Percentiles rank a stretch among this genome's conserved stretches.
Evolutionary conservation across 2,888 invertebrate species (phyloP).

Genomic region (Doris montereyensis): DNA sequence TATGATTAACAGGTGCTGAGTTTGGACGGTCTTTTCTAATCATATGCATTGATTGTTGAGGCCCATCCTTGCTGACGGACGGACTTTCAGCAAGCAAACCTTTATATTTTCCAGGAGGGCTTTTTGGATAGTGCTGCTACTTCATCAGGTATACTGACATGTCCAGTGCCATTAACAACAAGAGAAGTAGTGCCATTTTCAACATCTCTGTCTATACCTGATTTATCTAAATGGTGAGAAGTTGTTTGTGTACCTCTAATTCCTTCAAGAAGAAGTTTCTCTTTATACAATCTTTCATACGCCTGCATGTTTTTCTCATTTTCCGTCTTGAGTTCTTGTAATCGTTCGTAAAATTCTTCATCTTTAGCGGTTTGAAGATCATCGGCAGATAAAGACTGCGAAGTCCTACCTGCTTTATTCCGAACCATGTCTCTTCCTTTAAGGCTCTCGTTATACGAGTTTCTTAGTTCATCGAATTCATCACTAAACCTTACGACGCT

Average conservation of each 20-base stretch:
- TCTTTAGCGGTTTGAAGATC: constrained; percentile 59
- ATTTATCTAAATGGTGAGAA: constrained; percentile 20
- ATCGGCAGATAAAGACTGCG: constrained; percentile 36
- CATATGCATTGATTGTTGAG: constrained; percentile 10
- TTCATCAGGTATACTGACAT: background rate
- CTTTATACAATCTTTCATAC: constrained; percentile 66
- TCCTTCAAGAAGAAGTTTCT: constrained; percentile 50
- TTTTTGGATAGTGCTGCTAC: constrained; percentile 10
- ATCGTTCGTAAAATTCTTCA: constrained; percentile 67
- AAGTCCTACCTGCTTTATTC: constrained; percentile 36
- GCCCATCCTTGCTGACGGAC: constrained; percentile 11
- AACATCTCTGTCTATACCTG: constrained; percentile 25
- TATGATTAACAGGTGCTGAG: constrained; percentile 56
- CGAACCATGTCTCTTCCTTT: constrained; percentile 40
- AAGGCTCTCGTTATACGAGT: constrained; percentile 33
- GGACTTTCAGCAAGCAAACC: constrained; percentile 1
- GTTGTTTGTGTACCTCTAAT: background rate
- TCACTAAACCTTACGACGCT: constrained; percentile 24
- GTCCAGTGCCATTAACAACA: background rate
- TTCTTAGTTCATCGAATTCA: constrained; percentile 47
- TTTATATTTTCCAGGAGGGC: constrained; percentile 29
- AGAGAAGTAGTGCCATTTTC: background rate
- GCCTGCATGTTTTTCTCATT: constrained; percentile 67
- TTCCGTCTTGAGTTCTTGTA: constrained; percentile 65
- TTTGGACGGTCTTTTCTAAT: constrained; percentile 44